A percentile compares a stretch with the other conserved stretches of the same genome.
Conservation (phyloP, 2,797 vertebrate species). For the Myotis findleyi region DNA sequence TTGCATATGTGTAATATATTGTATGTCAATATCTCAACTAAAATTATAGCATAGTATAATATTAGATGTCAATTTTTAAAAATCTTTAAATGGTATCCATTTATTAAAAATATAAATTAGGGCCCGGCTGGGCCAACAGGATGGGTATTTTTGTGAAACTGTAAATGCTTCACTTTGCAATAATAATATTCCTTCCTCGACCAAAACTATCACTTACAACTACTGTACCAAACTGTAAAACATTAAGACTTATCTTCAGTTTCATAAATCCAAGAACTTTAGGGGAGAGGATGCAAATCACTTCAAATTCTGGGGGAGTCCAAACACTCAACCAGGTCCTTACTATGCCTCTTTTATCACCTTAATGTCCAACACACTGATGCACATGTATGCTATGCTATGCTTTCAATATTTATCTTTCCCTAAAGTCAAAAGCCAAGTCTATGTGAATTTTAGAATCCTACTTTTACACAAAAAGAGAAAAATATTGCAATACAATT, state of each 20-base stretch:
- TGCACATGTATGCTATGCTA: background rate
- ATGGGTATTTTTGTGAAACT: background rate
- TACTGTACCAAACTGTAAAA: background rate
- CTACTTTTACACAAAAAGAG: background rate
- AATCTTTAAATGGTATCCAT: constrained; percentile 17
- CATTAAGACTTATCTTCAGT: background rate
- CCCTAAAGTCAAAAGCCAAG: background rate
- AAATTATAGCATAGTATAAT: background rate
- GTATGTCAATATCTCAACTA: constrained; percentile 35
- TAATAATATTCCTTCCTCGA: background rate
- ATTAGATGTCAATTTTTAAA: background rate
- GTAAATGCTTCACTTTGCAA: background rate
- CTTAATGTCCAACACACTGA: background rate
- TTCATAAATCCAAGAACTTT: background rate
- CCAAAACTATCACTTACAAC: background rate
- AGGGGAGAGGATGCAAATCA: background rate
- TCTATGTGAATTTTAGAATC: background rate
- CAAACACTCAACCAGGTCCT: background rate
- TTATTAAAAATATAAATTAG: constrained; percentile 44
- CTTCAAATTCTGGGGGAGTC: background rate
- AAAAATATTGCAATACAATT: background rate
- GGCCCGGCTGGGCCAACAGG: background rate
- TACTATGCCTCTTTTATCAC: background rate
- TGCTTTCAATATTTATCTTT: background rate
- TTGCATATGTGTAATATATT: background rate